Evolutionary conservation across 2,113 vertebrate genomes (phyloP), one percentile per base, ranked within the genome.

Genomic region (Accipiter virgatus): DNA sequence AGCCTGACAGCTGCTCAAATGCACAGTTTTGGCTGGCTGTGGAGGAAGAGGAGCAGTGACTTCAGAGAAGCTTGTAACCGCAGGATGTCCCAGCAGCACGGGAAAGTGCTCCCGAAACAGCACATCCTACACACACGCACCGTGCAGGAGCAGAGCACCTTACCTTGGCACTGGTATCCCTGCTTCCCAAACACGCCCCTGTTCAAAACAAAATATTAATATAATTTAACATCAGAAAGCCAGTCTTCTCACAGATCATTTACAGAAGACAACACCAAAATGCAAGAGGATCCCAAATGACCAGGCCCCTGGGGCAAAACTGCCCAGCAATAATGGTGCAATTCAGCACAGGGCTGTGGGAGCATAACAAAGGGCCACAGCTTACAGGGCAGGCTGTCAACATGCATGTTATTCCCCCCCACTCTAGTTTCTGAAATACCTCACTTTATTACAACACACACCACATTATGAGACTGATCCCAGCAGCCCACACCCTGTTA

Each of bases 161-260:
- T 98, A 99, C 99, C 99, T 99, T 99, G 99, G 97, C 99, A 99
- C 97, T 99, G 99, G 97, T 99, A 99, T 67, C 99, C 99, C 91
- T 99, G 99, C 93, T 99, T 99, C 71, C 99, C 99, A 98, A 99
- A 99, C 38, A 99, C 98, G 66, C 99, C 99, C 99, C 99, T 99
- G 97, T 89, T 79, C 50, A 94, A 98, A 97, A 98, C 32, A 97
- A 97, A 87, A 95, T 19, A 89, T 0, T 9, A 86, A 62, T 22
- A 53, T 47, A 29, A 55, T 27, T 92, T 42, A 91, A 34, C 4
- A 13, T 68, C 65, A 74, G 47, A 73, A 93, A 43, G 29, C 12
- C 1, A 4, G 48, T 42, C 7, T 0, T 84, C 68, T 40, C 27
- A 23, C 40, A 81, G 42, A 65, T 18, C 7, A 1, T 59, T 94